Conservation (phyloP, 1,140 invertebrate species). For the Psilanteris sp. region DNA sequence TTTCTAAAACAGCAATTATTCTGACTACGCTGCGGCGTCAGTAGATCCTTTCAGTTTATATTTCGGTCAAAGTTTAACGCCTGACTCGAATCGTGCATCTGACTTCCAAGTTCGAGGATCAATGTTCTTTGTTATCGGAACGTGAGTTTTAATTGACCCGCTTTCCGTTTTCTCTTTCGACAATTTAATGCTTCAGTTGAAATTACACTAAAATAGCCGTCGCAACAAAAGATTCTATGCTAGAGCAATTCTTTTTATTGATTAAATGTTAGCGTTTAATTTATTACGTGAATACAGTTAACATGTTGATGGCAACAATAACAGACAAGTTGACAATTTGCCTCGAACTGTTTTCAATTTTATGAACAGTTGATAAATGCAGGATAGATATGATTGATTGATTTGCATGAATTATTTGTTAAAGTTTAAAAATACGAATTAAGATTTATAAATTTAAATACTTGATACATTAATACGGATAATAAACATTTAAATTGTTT, state of each 20-base stretch:
- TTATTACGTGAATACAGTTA: constrained; percentile 18
- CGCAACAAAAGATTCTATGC: constrained; percentile 20
- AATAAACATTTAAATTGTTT: too few relatives aligned
- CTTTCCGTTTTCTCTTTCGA: constrained; percentile 57
- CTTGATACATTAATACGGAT: too few relatives aligned
- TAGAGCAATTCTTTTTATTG: constrained; percentile 27
- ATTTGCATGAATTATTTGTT: too few relatives aligned
- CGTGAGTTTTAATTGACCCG: constrained; percentile 69
- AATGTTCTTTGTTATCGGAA: constrained; percentile 58
- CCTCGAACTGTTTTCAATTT: too few relatives aligned
- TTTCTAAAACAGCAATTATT: constrained; percentile 56
- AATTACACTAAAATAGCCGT: constrained; percentile 44
- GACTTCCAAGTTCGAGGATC: constrained; percentile 55
- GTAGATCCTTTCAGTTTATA: constrained; percentile 52
- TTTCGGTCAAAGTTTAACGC: constrained; percentile 56
- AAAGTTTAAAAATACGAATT: too few relatives aligned
- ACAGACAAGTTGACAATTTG: neutral
- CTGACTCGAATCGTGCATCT: constrained; percentile 53
- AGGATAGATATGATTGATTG: too few relatives aligned
- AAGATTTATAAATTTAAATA: too few relatives aligned
- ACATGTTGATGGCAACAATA: neutral
- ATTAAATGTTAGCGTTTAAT: constrained; percentile 13
- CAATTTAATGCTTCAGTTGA: constrained; percentile 37
- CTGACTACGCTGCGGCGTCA: constrained; percentile 14
- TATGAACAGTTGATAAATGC: too few relatives aligned